Percentiles rank a stretch among this genome's conserved stretches.
phyloP scores from a whole-genome alignment of 2,113 vertebrate species.

The Suricata suricatta region DNA sequence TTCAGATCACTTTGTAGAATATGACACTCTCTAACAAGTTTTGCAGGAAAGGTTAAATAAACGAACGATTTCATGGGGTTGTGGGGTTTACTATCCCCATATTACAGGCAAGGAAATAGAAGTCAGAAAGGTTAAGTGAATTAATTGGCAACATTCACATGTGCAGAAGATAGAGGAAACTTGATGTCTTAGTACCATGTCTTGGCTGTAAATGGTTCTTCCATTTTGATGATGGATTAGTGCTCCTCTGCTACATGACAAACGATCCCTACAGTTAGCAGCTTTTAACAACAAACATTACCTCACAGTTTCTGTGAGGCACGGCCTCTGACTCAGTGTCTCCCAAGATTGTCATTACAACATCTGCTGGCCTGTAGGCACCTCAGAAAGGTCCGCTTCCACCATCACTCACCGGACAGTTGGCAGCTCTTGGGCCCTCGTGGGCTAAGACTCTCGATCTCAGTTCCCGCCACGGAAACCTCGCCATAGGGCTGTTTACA shows the following conservation, averaged over 20 bases:
- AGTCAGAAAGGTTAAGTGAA: background rate
- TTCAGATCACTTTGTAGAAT: background rate
- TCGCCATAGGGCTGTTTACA: background rate
- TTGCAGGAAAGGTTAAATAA: background rate
- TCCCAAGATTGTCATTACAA: background rate
- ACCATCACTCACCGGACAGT: background rate
- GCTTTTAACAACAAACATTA: background rate
- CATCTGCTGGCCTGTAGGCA: background rate
- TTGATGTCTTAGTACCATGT: background rate
- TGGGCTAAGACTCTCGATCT: background rate
- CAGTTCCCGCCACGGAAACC: background rate
- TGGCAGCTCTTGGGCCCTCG: background rate
- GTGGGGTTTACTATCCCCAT: background rate
- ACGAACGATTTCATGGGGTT: background rate
- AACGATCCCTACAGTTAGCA: background rate
- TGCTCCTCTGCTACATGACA: background rate
- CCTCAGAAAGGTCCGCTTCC: background rate
- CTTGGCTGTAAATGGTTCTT: background rate
- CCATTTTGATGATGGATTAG: background rate
- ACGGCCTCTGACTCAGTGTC: background rate
- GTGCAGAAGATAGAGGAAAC: background rate
- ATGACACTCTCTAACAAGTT: background rate
- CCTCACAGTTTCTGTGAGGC: background rate
- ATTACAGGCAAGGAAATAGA: background rate
- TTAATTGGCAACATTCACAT: background rate